Percentiles rank a stretch among this genome's conserved stretches.
Conservation (phyloP, 2,888 invertebrate species). For the Agapetus fuscipes region DNA sequence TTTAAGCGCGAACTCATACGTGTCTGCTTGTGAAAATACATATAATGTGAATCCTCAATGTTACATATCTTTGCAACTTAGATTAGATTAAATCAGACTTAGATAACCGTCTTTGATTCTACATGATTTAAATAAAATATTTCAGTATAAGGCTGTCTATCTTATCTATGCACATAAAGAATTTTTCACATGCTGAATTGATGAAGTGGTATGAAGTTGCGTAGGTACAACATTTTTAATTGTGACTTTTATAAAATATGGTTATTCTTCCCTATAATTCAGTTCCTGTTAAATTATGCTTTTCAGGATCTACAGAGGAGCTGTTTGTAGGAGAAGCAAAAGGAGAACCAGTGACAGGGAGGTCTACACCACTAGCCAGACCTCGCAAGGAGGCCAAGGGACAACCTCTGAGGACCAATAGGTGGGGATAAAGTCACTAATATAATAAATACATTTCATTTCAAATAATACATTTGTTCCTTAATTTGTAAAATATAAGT, state of each 20-base stretch:
- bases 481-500: constrained; percentile 12
- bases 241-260: too few species aligned
- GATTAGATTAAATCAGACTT: too few species aligned
- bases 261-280: too few species aligned
- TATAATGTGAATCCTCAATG: too few species aligned
- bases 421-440: constrained; percentile 30
- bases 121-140: too few species aligned
- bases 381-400: constrained; percentile 58
- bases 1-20: too few species aligned
- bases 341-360: constrained; percentile 50
- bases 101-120: too few species aligned
- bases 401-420: constrained; percentile 53
- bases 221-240: too few species aligned
- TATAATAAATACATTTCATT: not conserved
- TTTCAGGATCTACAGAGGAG: constrained; percentile 40
- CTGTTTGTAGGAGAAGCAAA: constrained; percentile 31
- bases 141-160: constrained; percentile 24
- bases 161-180: constrained; percentile 32
- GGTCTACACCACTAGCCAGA: constrained; percentile 57
- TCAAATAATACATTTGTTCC: constrained; percentile 4
- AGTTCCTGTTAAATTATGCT: too few species aligned
- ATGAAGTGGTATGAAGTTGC: constrained; percentile 32
- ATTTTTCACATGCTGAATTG: constrained; percentile 35
- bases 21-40: too few species aligned
- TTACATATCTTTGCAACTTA: too few species aligned